Evolutionary conservation across 1,140 invertebrate species (phyloP), one percentile per base, ranked within the genome.

Genomic region (Sycophila sp.): DNA sequence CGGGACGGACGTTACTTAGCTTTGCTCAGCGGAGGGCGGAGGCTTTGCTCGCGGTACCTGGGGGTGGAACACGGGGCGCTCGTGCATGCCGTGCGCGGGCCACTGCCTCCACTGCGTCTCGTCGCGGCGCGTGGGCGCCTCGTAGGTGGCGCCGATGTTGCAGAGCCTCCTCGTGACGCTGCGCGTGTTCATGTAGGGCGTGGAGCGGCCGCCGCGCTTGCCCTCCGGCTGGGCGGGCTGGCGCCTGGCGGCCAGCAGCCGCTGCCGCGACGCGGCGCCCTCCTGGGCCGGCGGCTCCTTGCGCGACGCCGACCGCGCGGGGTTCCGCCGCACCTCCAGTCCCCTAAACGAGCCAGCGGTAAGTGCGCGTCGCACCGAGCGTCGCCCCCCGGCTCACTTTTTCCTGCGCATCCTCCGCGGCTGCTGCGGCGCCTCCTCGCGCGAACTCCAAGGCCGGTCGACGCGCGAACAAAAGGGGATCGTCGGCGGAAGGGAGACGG

Each of bases 41-140:
- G 10, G 36, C 22, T 2, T n/a, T 36, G 40, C 28, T 15, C 65
- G n/a, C n/a, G n/a, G n/a, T n/a, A 82, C 79, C 69, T 80, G 78
- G 0, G 79, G 77, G 75, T 86, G 84, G 40, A 77, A 86, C 15
- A 82, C 73, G 6, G 84, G 83, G 38, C 82, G 76, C 56, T 86
- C 84, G 38, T 85, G 81, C 81, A 84, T 84, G 22, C 83, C 84
- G 65, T 84, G 81, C 3, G 69, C 77, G 0, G 83, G 83, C 83
- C 84, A 85, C 22, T 78, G 71, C 30, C 78, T 80, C 74, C 78
- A 79, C 36, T 84, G 73, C 15, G 26, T 69, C 19, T 74, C 71
- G 34, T 83, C 80, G 6, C 38, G 51, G 49, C 71, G 42, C 0
- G 77, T 78, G 0, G 82, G 82, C 7, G 81, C 73, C n/a, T 84